phyloP scores from a whole-genome alignment of 2,888 invertebrate genomes.

The Metacarcinus magister region DNA sequence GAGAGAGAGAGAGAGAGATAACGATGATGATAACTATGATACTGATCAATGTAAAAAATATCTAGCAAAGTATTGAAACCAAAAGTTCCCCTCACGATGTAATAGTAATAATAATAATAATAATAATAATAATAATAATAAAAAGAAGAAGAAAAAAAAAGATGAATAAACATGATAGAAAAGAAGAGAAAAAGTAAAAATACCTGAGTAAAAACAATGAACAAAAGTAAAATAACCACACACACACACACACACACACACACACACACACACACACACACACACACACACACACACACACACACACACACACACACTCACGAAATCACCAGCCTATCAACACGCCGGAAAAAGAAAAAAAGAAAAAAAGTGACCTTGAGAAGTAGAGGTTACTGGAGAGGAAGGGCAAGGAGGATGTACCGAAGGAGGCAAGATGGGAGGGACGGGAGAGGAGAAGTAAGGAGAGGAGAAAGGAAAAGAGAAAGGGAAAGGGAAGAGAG shows the following conservation, averaged over 20 bases:
- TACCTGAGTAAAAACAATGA: neutral
- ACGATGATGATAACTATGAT: neutral
- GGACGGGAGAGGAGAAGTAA: neutral
- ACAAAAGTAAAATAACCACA: neutral
- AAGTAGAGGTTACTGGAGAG: neutral
- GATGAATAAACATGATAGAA: neutral
- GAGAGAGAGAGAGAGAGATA: no score
- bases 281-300: constrained; percentile 55
- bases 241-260: constrained; percentile 29
- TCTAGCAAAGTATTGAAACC: neutral
- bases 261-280: constrained; percentile 36
- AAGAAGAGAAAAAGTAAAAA: neutral
- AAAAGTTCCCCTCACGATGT: neutral
- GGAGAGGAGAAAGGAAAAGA: neutral
- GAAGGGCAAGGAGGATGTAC: neutral
- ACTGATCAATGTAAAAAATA: neutral
- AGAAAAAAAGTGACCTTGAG: neutral
- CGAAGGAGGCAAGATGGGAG: neutral
- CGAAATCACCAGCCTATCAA: neutral
- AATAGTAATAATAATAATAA: neutral
- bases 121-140: neutral
- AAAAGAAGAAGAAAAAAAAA: neutral
- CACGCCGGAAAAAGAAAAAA: neutral
- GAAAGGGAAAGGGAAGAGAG: neutral
- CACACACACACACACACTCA: constrained; percentile 12